Base-by-base conservation (phyloP, 2,113 vertebrate genomes). In the Peromyscus leucopus region DNA sequence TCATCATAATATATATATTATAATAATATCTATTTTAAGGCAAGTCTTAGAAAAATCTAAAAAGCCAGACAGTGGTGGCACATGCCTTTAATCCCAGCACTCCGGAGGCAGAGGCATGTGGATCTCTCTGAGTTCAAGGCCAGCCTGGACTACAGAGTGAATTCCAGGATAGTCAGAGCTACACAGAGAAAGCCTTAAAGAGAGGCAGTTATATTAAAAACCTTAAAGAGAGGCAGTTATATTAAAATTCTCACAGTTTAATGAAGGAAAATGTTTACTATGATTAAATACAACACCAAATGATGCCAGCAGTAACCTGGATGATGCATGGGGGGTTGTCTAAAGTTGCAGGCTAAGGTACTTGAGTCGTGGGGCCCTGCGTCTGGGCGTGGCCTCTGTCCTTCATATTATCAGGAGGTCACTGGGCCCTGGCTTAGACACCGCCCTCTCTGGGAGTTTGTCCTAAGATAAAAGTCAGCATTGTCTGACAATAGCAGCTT, bases 201-300 rank as follows among this genome's bases (percentile, higher is more conserved):
- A n/a, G n/a, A n/a, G n/a, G n/a, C n/a, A n/a, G n/a, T n/a, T n/a
- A n/a, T n/a, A n/a, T 59, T 19, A 59, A 51, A 95, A 80, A 65
- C 16, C 39, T 93, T 61, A 57, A 76, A 76, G 42, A 90, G 24
- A 78, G 80, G 69, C 87, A n/a, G 16, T 96, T 83, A 63, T 83
- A 51, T 59, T 59, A 59, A 59, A 59, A 59, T 59, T 59, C 57
- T 59, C 4, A 83, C 1, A 46, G 69, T 59, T 95, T 92, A 61
- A 76, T 59, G 57, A 12, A 59, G 57, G 57, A 59, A 59, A 59
- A 59, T 59, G 17, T 59, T 59, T 59, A 59, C 17, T 59, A 59
- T 59, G 57, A 82, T 69, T 67, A 79, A 88, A 69, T 31, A 94
- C 7, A 28, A 55, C n/a, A 79, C 63, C 71, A 82, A 87, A 17